phyloP scores from a whole-genome alignment of 2,797 vertebrate genomes.

The Etheostoma perlongum region DNA sequence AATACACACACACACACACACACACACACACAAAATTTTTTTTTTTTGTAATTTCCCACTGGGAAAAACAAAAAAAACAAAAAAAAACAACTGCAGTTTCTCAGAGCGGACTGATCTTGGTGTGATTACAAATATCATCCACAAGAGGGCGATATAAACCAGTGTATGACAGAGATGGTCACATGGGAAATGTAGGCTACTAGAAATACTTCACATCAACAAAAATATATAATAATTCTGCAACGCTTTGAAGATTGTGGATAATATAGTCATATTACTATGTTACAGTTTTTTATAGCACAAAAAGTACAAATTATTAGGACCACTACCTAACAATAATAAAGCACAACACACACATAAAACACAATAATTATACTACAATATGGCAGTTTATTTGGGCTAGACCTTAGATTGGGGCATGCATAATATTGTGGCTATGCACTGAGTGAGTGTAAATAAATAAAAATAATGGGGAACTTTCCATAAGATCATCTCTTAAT shows the following conservation, averaged over 20 bases:
- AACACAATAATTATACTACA: background rate
- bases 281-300: background rate
- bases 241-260: background rate
- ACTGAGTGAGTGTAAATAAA: background rate
- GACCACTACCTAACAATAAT: background rate
- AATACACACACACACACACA: too few species aligned
- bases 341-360: background rate
- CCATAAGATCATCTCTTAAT: too few species aligned
- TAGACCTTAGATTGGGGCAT: background rate
- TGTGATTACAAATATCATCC: conserved; percentile 16
- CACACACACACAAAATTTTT: too few species aligned
- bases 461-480: too few species aligned
- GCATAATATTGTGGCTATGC: background rate
- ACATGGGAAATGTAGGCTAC: fast-evolving
- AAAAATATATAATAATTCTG: background rate
- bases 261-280: background rate
- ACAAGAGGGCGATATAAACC: conserved; percentile 43
- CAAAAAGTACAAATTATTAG: background rate
- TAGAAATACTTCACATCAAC: background rate
- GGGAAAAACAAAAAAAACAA: too few species aligned
- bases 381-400: background rate
- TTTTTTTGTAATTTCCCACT: too few species aligned
- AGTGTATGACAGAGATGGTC: background rate
- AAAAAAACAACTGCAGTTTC: background rate
- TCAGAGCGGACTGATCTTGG: fast-evolving